Conservation (phyloP, 2,888 invertebrate species). For the Merodon equestris region DNA sequence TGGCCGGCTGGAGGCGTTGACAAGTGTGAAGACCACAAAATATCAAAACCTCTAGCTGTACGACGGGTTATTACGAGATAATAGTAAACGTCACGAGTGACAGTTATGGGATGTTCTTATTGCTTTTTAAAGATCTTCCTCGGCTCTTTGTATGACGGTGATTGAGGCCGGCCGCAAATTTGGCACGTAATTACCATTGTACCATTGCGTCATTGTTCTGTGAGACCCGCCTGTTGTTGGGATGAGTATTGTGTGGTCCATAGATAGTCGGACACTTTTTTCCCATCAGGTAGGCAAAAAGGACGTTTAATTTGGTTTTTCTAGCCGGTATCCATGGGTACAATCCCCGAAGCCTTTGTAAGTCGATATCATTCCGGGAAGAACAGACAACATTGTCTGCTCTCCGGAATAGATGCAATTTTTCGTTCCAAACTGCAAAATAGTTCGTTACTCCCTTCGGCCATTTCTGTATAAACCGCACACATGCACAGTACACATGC, state of each 20-base stretch:
- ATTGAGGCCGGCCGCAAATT: slow-evolving; percentile 51
- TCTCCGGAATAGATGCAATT: slow-evolving; percentile 2
- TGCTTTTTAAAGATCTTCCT: too few species aligned
- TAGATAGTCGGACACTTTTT: neutral
- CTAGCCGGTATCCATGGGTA: neutral
- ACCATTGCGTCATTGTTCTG: slow-evolving; percentile 49
- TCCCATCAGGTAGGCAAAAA: neutral
- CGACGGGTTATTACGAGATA: slow-evolving; percentile 47
- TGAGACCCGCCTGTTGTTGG: neutral
- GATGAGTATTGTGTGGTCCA: slow-evolving; percentile 53
- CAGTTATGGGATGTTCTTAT: slow-evolving; percentile 42
- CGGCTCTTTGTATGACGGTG: neutral
- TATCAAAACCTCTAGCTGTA: neutral
- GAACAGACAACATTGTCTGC: too few species aligned
- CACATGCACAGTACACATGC: neutral
- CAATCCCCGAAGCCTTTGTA: slow-evolving; percentile 12
- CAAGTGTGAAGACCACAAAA: slow-evolving; percentile 44
- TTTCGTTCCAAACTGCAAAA: too few species aligned
- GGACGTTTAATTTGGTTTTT: neutral
- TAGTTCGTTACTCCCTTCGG: slow-evolving; percentile 52
- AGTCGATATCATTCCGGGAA: slow-evolving; percentile 32
- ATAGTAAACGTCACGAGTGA: slow-evolving; percentile 56
- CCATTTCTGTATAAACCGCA: slow-evolving; percentile 32
- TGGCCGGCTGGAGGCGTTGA: slow-evolving; percentile 43
- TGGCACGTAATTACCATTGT: slow-evolving; percentile 47